Evolutionary conservation across 2,888 invertebrate genomes (phyloP).

Genomic region (Drosophila macrothrix): DNA sequence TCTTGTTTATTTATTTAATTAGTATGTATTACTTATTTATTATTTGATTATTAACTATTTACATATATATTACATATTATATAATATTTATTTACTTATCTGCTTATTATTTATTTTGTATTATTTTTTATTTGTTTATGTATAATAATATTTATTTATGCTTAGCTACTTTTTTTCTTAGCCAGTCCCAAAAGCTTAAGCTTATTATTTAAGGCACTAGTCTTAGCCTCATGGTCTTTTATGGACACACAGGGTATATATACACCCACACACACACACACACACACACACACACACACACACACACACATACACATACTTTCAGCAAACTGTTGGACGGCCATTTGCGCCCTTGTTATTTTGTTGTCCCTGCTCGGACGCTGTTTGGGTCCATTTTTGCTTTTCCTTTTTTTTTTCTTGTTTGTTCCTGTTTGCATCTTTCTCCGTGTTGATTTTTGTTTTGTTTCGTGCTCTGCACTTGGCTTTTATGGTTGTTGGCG

Average conservation of each 20-base stretch:
- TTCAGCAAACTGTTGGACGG: constrained; percentile 27
- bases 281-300: not conserved
- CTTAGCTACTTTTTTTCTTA: not conserved
- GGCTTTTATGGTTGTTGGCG: constrained; percentile 76
- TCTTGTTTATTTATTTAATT: not conserved
- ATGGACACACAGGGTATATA: not conserved
- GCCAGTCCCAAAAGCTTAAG: not conserved
- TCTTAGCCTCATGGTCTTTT: not conserved
- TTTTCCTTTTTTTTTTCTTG: constrained; percentile 20
- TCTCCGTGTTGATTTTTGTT: constrained; percentile 10
- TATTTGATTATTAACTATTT: not conserved
- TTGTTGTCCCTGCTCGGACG: constrained; percentile 50
- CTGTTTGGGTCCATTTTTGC: constrained; percentile 52
- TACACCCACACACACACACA: no score
- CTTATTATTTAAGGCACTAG: not conserved
- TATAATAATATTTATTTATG: not conserved
- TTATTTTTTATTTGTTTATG: not conserved
- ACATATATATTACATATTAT: not conserved
- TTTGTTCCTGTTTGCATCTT: constrained; percentile 6
- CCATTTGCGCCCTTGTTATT: constrained; percentile 45
- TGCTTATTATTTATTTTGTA: not conserved
- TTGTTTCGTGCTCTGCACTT: constrained; percentile 47
- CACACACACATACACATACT: not conserved
- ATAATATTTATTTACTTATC: not conserved
- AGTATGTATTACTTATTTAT: not conserved